Base-by-base conservation (phyloP, 2,113 vertebrate species). In the Benitochromis conjunctus region DNA sequence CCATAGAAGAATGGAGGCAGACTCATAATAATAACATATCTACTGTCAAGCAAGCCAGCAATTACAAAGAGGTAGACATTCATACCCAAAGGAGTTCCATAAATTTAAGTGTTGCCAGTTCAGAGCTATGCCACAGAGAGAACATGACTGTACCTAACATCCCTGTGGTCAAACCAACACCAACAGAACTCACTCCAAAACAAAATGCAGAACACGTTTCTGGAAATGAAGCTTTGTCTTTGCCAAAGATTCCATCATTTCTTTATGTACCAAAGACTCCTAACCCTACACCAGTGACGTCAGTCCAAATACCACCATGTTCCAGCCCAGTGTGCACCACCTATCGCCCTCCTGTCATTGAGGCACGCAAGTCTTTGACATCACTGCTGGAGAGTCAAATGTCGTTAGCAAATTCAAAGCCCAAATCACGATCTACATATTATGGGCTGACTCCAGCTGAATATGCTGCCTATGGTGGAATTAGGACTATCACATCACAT, bases 391-490 rank as follows among this genome's bases (percentile, higher is more conserved):
- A 90, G 48, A 83, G 71, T 56, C 93, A 96, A 85, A 94, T 89
- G 79, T 77, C 92, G 31, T 90, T 93, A 62, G 89, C 41, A 5
- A 48, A 31, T 9, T 93, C 92, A 79, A 95, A 94, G 82, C 83
- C 85, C 7, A 96, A 94, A 90, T 91, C 91, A 16, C 89, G 89
- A 51, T 96, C 95, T 58, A 95, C 91, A 79, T 96, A 96, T 90
- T 96, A 96, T 41, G 96, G 96, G 21, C 92, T 96, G 54, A 95
- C 94, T 74, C 96, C 96, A 81, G 48, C 92, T 84, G 90, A 96
- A 71, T 95, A 96, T 91, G 85, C 36, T 88, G 95, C 96, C 80
- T 93, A 93, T 48, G 95, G 95, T 90, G 95, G 96, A 16, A 95
- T 96, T 53, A 94, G 90, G 88, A 91, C 79, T 48, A 26, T 60